Conservation (phyloP, 2,797 vertebrate species). For the Pelochelys cantorii region DNA sequence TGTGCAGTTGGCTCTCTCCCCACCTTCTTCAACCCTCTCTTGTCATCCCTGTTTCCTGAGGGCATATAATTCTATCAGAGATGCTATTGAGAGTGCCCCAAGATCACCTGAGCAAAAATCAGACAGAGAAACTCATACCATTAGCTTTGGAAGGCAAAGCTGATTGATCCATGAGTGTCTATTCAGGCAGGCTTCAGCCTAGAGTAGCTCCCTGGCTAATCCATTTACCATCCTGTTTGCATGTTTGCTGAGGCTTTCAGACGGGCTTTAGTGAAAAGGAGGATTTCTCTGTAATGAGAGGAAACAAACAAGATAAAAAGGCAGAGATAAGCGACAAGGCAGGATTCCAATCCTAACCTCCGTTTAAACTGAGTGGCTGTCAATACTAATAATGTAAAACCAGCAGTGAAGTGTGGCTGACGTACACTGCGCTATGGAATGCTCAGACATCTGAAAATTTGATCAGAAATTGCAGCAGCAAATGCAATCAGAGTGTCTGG, state of each 20-base stretch:
- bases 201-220: conserved; percentile 43
- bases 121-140: background rate
- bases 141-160: background rate
- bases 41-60: background rate
- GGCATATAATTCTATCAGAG: background rate
- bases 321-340: conserved; percentile 66
- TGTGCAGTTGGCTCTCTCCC: background rate
- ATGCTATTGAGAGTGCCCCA: conserved; percentile 2
- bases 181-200: background rate
- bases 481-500: conserved; percentile 61
- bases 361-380: conserved; percentile 68
- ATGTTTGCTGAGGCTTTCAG: conserved; percentile 52
- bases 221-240: conserved; percentile 51
- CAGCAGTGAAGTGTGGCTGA: conserved; percentile 63
- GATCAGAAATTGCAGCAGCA: conserved; percentile 50
- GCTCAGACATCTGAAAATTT: conserved; percentile 64
- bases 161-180: conserved; percentile 16
- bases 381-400: conserved; percentile 73
- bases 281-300: conserved; percentile 56
- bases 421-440: conserved; percentile 9
- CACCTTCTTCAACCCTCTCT: background rate
- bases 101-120: background rate
- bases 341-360: conserved; percentile 70
- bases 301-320: conserved; percentile 73
- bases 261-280: conserved; percentile 54